Conservation (phyloP, 2,888 invertebrate genomes). For the Synanthedon formicaeformis region DNA sequence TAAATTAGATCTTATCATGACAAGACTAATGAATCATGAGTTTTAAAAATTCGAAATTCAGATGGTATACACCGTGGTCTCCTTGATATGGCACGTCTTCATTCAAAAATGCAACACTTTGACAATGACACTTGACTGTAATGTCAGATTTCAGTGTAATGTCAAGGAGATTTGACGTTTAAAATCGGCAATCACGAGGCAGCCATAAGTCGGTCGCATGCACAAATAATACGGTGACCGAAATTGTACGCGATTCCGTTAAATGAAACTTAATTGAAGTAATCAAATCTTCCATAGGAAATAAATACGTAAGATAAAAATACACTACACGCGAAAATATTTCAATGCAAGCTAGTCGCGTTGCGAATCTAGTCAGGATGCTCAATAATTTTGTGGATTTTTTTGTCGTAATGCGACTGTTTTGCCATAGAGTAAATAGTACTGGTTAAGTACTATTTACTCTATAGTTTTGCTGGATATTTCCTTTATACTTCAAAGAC, state of each 20-base stretch:
- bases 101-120: too few species aligned
- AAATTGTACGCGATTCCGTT: slow-evolving; percentile 40
- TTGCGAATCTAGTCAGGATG: slow-evolving; percentile 34
- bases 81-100: too few species aligned
- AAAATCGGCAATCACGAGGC: slow-evolving; percentile 3
- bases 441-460: too few species aligned
- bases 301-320: slow-evolving; percentile 55
- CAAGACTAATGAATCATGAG: too few species aligned
- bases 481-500: too few species aligned
- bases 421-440: too few species aligned
- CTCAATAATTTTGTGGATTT: slow-evolving; percentile 41
- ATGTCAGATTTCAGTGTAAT: slow-evolving; percentile 4
- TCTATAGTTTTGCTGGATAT: not conserved
- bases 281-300: slow-evolving; percentile 65
- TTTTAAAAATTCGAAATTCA: too few species aligned
- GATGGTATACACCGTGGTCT: too few species aligned
- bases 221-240: slow-evolving; percentile 50
- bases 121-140: too few species aligned
- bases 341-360: slow-evolving; percentile 22
- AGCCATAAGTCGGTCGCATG: slow-evolving; percentile 29
- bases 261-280: slow-evolving; percentile 29
- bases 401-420: slow-evolving; percentile 25
- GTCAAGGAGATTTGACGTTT: slow-evolving; percentile 15
- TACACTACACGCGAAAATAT: slow-evolving; percentile 40
- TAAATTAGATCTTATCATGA: too few species aligned